These are phyloP conservation scores for Yponomeuta sedellus DNA, from an alignment of 2,888 invertebrate species.

Conservation along the genomic window DNA sequence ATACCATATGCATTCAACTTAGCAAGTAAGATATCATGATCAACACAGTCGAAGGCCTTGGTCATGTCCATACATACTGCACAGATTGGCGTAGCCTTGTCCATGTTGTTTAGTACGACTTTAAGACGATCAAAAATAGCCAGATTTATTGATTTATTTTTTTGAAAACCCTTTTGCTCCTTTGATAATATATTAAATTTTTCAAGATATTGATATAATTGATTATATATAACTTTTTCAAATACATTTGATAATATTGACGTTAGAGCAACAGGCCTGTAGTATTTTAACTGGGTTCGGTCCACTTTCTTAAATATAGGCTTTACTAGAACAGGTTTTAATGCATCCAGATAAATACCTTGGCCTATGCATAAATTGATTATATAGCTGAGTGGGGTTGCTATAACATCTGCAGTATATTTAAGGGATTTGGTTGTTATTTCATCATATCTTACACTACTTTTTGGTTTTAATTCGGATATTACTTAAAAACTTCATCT, in stretches of 20 bases:
- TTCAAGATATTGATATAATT: background rate
- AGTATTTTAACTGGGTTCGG: background rate
- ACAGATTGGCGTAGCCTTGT: no score
- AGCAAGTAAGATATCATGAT: background rate
- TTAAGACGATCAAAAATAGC: background rate
- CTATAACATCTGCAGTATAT: background rate
- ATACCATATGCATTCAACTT: slow-evolving; percentile 8
- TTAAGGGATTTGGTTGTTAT: no score
- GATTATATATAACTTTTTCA: slow-evolving; percentile 9
- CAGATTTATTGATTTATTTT: background rate
- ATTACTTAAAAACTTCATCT: background rate
- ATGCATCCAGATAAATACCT: slow-evolving; percentile 11
- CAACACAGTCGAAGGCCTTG: background rate
- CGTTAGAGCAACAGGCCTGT: slow-evolving; percentile 14
- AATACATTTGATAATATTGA: slow-evolving; percentile 13
- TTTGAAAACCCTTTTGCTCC: slow-evolving; percentile 9
- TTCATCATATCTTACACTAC: no score
- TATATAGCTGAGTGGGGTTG: slow-evolving; percentile 4
- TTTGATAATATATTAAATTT: slow-evolving; percentile 9
- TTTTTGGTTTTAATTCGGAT: no score
- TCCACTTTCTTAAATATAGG: slow-evolving; percentile 8
- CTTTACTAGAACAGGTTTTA: slow-evolving; percentile 15
- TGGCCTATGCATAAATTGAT: slow-evolving; percentile 10
- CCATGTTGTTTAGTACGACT: no score
- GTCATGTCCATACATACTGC: no score